Conservation (phyloP, 1,140 invertebrate species). For the Oreohelix idahoensis region DNA sequence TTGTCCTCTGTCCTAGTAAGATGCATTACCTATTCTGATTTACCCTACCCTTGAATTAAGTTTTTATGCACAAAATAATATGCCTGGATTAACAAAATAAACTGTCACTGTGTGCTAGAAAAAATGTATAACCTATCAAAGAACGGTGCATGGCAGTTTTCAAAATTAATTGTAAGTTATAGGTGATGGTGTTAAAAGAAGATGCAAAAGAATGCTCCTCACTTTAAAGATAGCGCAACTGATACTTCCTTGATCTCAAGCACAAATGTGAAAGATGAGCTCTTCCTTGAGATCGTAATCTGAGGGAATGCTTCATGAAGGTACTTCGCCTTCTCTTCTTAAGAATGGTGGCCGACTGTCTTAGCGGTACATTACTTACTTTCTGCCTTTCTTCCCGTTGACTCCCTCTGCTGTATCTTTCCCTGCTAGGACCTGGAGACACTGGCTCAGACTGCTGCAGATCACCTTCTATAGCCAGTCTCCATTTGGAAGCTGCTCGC, state of each 20-base stretch:
- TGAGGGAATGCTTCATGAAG: background rate
- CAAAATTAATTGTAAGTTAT: no score
- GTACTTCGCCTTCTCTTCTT: background rate
- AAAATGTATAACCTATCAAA: no score
- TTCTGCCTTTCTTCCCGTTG: background rate
- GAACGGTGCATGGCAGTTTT: no score
- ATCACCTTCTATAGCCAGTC: background rate
- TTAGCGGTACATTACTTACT: background rate
- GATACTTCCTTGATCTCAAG: background rate
- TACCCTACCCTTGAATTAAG: no score
- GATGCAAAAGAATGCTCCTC: background rate
- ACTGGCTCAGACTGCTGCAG: background rate
- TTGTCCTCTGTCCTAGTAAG: no score
- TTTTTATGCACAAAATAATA: no score
- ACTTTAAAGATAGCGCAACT: background rate
- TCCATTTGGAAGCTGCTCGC: background rate
- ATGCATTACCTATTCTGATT: no score
- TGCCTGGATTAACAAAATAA: no score
- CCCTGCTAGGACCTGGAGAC: background rate
- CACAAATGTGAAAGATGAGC: background rate
- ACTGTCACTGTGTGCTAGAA: no score
- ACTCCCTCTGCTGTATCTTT: background rate
- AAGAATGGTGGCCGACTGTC: background rate
- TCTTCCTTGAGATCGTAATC: background rate
- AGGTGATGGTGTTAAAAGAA: background rate